phyloP scores from a whole-genome alignment of 2,888 invertebrate genomes.

The Plagodis dolabraria region DNA sequence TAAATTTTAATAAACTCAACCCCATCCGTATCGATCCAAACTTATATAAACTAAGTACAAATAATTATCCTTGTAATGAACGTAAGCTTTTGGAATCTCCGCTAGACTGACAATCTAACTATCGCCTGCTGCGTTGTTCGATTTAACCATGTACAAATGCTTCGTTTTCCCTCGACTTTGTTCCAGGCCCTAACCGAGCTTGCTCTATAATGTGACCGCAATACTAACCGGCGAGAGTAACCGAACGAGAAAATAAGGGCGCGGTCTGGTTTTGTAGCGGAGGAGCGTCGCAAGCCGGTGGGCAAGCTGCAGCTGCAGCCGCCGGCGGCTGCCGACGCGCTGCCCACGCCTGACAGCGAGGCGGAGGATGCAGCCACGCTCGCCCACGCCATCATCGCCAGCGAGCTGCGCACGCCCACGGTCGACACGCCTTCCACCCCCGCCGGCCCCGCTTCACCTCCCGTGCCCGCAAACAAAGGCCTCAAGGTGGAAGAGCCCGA shows the following conservation, averaged over 20 bases:
- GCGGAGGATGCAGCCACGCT: slow-evolving; percentile 78
- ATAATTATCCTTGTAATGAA: slow-evolving; percentile 79
- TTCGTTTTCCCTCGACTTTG: slow-evolving; percentile 83
- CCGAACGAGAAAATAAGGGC: slow-evolving; percentile 78
- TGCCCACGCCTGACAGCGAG: slow-evolving; percentile 81
- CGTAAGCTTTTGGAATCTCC: slow-evolving; percentile 60
- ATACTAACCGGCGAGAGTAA: slow-evolving; percentile 83
- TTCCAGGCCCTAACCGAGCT: slow-evolving; percentile 86
- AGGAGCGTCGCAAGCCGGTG: slow-evolving; percentile 79
- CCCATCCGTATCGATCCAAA: slow-evolving; percentile 5
- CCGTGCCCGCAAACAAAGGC: slow-evolving; percentile 48
- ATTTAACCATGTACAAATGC: slow-evolving; percentile 73
- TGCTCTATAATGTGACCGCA: slow-evolving; percentile 85
- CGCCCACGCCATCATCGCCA: slow-evolving; percentile 78
- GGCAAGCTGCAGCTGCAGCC: slow-evolving; percentile 74
- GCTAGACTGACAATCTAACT: slow-evolving; percentile 72
- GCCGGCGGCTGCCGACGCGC: slow-evolving; percentile 66
- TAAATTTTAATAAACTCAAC: slow-evolving; percentile 13
- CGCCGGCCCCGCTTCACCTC: slow-evolving; percentile 46
- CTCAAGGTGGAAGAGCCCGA: slow-evolving; percentile 68
- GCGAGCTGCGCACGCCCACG: slow-evolving; percentile 69
- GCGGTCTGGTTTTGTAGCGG: slow-evolving; percentile 82
- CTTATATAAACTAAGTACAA: slow-evolving; percentile 33
- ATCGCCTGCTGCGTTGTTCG: slow-evolving; percentile 78
- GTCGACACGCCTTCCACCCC: slow-evolving; percentile 60